Evolutionary conservation across 2,888 invertebrate genomes (phyloP), one percentile per base, ranked within the genome.

Genomic region (Drosophila tanythrix): DNA sequence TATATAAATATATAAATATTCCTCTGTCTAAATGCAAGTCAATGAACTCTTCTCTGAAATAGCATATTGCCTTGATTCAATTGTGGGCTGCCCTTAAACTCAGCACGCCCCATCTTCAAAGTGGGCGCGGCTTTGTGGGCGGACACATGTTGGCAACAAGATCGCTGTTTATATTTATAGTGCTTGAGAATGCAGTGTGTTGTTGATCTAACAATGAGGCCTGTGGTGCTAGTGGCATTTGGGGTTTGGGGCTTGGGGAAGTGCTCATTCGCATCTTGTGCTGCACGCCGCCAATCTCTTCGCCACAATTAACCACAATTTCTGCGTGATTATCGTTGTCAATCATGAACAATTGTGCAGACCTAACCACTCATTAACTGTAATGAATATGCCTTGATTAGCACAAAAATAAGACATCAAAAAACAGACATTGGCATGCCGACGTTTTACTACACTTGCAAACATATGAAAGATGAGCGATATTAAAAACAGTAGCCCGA

Each of bases 301-400:
- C 21, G 3, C 58, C 52, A 50, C 59, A 80, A 80, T 76, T 77
- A 74, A 43, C 57, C 69, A 51, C 31, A 36, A 68, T 60, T 67
- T 61, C 50, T 53, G 66, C 76, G 50, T 80, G 67, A 81, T 71
- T 79, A 79, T 79, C 76, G 57, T 58, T 79, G 77, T 79, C 77
- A 77, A 75, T 77, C 77, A 65, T 33, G 35, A 57, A 15, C 38
- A 57, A 21, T 50, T 18, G 27, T 40, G 29, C 53, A 65, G 52
- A 53, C 27, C 57, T 61, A 62, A 58, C 61, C 73, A 8, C 77
- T 71, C 48, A 76, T 78, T 81, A 76, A 64, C 77, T 55, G 77
- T 76, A 81, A 81, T 81, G 67, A 53, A 67, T 76, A 80, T 81
- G 60, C 57, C 51, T 58, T 80, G 81, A 64, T 76, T 65, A 64